Evolutionary conservation across 2,797 vertebrate species (phyloP).

Genomic region (Helicolenus hilgendorfi): DNA sequence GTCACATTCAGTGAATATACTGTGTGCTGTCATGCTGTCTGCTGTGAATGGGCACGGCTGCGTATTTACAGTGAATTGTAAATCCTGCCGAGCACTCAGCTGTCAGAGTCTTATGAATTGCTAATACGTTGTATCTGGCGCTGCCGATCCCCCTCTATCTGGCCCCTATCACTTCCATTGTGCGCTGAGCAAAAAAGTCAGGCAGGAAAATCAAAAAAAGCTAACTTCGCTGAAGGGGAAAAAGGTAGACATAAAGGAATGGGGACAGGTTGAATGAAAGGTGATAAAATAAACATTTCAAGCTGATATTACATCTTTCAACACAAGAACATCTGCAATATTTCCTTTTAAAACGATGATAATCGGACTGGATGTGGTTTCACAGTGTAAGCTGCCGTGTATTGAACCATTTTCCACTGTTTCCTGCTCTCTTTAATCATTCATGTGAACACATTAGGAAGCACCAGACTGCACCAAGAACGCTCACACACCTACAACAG

Average conservation of each 20-base stretch:
- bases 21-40: constrained; percentile 83
- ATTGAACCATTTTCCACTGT: constrained; percentile 31
- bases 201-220: constrained; percentile 30
- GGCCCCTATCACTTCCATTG: constrained; percentile 66
- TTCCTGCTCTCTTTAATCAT: constrained; percentile 64
- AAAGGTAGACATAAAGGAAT: constrained; percentile 16
- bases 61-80: constrained; percentile 88
- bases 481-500: constrained; percentile 30
- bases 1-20: constrained; percentile 83
- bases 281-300: neutral
- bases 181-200: constrained; percentile 50
- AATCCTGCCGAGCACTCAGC: constrained; percentile 83
- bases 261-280: neutral
- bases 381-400: neutral
- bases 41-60: constrained; percentile 77
- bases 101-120: constrained; percentile 88
- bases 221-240: constrained; percentile 42
- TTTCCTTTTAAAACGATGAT: neutral
- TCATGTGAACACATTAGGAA: constrained; percentile 66
- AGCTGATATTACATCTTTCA: neutral
- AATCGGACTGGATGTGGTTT: neutral
- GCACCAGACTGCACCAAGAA: constrained; percentile 50
- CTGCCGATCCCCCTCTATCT: constrained; percentile 68
- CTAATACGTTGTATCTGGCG: constrained; percentile 85
- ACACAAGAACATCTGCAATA: neutral